phyloP scores from a whole-genome alignment of 2,113 vertebrate genomes.

The Hymenochirus boettgeri region DNA sequence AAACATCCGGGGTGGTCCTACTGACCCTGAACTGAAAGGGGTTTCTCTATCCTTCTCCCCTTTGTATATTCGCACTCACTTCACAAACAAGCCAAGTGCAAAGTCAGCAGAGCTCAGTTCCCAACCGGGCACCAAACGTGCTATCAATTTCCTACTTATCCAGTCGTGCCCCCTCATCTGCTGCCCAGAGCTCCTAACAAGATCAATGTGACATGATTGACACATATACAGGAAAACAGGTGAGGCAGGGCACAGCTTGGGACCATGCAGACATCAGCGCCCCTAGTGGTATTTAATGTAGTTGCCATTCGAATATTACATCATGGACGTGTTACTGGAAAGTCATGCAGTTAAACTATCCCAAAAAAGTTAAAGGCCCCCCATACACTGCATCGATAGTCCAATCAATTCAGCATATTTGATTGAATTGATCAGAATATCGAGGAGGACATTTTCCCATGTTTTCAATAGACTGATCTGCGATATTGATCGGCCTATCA shows the following conservation, averaged over 20 bases:
- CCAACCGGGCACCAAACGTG: neutral
- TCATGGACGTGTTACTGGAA: no score
- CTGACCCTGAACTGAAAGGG: constrained; percentile 21
- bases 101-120: constrained; percentile 9
- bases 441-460: no score
- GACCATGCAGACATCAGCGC: no score
- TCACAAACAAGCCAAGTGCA: constrained; percentile 25
- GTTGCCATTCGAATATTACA: no score
- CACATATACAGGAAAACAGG: neutral
- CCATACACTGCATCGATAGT: no score
- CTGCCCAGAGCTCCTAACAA: neutral
- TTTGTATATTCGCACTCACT: constrained; percentile 14
- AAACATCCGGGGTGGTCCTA: constrained; percentile 13
- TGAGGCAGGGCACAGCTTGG: neutral
- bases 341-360: no score
- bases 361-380: no score
- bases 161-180: neutral
- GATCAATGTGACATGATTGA: neutral
- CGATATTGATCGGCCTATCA: no score
- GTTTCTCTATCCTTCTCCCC: neutral
- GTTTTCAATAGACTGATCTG: no score
- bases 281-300: no score
- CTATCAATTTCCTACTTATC: neutral
- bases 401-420: no score
- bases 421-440: no score